These are phyloP conservation scores for Oenanthe oenanthe DNA, from an alignment of 2,113 vertebrate genomes.

Conservation along the genomic window DNA sequence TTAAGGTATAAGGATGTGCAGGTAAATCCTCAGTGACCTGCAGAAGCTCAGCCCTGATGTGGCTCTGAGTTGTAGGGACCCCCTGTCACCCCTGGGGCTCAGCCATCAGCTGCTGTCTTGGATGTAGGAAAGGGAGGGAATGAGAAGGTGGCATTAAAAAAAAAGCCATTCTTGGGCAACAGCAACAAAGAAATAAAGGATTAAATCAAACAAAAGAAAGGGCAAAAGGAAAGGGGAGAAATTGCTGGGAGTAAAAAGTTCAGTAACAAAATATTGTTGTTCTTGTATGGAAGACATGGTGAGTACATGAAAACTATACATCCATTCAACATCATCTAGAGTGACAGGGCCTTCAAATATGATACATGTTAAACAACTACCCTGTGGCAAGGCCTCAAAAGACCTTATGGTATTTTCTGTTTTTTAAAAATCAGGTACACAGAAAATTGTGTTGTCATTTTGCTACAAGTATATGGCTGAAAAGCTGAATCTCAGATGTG, in stretches of 20 bases:
- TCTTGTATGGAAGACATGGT: slow-evolving; percentile 38
- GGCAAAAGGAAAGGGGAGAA: slow-evolving; percentile 37
- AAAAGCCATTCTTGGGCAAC: not conserved
- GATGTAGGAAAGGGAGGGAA: not conserved
- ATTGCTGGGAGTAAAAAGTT: slow-evolving; percentile 25
- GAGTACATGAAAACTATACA: slow-evolving; percentile 34
- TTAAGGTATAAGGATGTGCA: not conserved
- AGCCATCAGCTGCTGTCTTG: not conserved
- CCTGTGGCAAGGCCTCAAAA: slow-evolving; percentile 62
- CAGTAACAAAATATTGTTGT: slow-evolving; percentile 46
- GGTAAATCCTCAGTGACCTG: not conserved
- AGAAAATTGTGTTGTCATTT: slow-evolving; percentile 67
- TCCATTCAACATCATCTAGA: slow-evolving; percentile 35
- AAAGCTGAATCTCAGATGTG: not conserved
- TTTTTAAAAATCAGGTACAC: slow-evolving; percentile 68
- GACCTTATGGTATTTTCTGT: slow-evolving; percentile 63
- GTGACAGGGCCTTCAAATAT: slow-evolving; percentile 56
- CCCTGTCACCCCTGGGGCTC: not conserved
- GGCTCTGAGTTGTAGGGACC: not conserved
- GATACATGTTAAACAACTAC: slow-evolving; percentile 68
- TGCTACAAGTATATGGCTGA: slow-evolving; percentile 21
- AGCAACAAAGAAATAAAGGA: slow-evolving; percentile 7
- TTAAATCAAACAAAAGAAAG: slow-evolving; percentile 54
- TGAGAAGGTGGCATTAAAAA: not conserved
- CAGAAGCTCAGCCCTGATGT: not conserved